These are phyloP conservation scores for Margarornis squamiger DNA, from an alignment of 2,797 vertebrate genomes.

Conservation along the genomic window DNA sequence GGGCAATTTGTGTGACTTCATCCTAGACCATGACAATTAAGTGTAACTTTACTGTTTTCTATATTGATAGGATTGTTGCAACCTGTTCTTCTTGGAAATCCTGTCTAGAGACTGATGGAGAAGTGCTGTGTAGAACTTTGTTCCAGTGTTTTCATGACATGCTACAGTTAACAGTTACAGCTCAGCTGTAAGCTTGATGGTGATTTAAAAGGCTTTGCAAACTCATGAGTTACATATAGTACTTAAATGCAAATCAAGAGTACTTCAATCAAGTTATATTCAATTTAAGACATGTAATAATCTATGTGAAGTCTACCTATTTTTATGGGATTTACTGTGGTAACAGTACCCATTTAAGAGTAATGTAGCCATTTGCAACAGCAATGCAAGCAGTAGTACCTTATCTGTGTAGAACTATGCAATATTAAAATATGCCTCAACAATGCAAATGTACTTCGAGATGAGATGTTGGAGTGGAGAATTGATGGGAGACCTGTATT, in stretches of 20 bases:
- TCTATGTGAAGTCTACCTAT: neutral
- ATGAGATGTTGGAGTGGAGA: neutral
- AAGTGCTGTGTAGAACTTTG: constrained; percentile 78
- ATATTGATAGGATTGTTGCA: constrained; percentile 79
- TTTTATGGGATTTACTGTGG: constrained; percentile 5
- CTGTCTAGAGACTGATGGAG: constrained; percentile 85
- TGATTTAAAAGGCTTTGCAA: neutral
- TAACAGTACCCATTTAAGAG: neutral
- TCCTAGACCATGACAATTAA: neutral
- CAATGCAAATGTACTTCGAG: constrained; percentile 65
- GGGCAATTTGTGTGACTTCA: neutral
- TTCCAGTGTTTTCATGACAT: constrained; percentile 84
- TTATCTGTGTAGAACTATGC: constrained; percentile 80
- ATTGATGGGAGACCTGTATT: neutral
- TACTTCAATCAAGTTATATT: neutral
- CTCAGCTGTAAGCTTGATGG: constrained; percentile 80
- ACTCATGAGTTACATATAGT: neutral
- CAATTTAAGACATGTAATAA: neutral
- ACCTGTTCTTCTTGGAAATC: constrained; percentile 88
- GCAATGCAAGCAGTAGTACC: constrained; percentile 73
- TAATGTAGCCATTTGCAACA: constrained; percentile 59
- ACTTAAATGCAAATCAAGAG: neutral
- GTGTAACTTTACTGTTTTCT: constrained; percentile 4
- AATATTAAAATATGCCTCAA: constrained; percentile 74
- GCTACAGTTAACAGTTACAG: constrained; percentile 79